These are phyloP conservation scores for Synanthedon vespiformis DNA, from an alignment of 2,888 invertebrate genomes.

Conservation along the genomic window DNA sequence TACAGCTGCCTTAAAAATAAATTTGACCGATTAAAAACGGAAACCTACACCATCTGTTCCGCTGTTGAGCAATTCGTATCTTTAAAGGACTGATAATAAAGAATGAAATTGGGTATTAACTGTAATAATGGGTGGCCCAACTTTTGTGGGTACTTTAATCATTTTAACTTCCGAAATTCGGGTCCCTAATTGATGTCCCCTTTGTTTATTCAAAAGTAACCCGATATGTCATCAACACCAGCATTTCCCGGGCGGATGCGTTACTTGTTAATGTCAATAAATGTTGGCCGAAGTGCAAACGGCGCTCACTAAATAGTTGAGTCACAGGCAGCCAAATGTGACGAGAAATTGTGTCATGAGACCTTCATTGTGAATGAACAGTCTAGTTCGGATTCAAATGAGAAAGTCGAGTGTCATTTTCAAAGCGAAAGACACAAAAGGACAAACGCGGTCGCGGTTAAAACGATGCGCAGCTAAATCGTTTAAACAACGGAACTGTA, in stretches of 20 bases:
- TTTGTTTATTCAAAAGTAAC: slow-evolving; percentile 60
- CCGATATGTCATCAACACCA: slow-evolving; percentile 50
- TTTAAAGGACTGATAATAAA: neutral
- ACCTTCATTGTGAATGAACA: neutral
- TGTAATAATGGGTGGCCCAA: neutral
- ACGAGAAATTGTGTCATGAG: neutral
- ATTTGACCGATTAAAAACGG: neutral
- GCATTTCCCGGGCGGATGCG: slow-evolving; percentile 46
- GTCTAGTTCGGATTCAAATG: neutral
- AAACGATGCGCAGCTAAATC: too few species aligned
- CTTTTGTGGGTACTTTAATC: neutral
- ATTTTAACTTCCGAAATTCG: slow-evolving; percentile 16
- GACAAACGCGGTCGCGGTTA: too few species aligned
- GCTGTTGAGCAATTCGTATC: neutral
- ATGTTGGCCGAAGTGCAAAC: slow-evolving; percentile 41
- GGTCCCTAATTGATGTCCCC: slow-evolving; percentile 54
- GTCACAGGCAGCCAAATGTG: slow-evolving; percentile 25
- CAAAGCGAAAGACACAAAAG: too few species aligned
- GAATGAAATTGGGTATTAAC: neutral
- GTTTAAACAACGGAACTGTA: too few species aligned
- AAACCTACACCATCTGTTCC: neutral
- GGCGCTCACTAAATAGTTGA: slow-evolving; percentile 51
- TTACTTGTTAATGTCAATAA: slow-evolving; percentile 63
- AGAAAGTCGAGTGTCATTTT: neutral
- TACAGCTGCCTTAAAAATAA: slow-evolving; percentile 2